A percentile compares a stretch with the other conserved stretches of the same genome.
Conservation (phyloP, 2,888 invertebrate genomes). For the Tineola bisselliella region DNA sequence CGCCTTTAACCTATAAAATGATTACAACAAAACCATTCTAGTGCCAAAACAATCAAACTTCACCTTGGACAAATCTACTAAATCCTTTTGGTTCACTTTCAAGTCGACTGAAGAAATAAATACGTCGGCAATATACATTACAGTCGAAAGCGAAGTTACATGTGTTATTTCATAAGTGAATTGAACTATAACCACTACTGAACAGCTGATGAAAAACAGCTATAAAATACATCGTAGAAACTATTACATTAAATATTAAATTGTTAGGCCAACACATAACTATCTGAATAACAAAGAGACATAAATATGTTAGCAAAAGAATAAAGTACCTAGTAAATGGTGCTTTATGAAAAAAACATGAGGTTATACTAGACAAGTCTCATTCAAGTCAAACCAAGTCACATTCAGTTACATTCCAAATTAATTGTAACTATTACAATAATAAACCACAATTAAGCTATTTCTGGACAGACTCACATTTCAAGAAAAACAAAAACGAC, state of each 20-base stretch:
- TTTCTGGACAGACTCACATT: too few relatives aligned
- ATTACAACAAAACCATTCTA: neutral
- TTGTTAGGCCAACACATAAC: neutral
- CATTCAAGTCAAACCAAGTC: too few relatives aligned
- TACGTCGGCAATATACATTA: slow-evolving; percentile 47
- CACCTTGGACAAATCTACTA: slow-evolving; percentile 50
- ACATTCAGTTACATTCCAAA: neutral
- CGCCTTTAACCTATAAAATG: slow-evolving; percentile 8
- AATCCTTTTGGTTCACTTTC: slow-evolving; percentile 25
- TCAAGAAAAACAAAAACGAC: too few relatives aligned
- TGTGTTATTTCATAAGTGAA: slow-evolving; percentile 11
- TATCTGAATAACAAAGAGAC: slow-evolving; percentile 26
- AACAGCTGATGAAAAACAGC: neutral
- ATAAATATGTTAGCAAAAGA: slow-evolving; percentile 28
- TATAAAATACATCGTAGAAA: neutral
- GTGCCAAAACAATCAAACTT: slow-evolving; percentile 44
- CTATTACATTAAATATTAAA: neutral
- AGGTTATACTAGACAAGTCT: neutral
- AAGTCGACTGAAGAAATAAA: slow-evolving; percentile 39
- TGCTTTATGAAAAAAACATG: neutral
- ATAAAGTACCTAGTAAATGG: slow-evolving; percentile 29
- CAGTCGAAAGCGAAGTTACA: slow-evolving; percentile 13
- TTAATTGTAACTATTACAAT: neutral
- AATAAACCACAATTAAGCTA: too few relatives aligned
- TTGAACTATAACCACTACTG: neutral